A percentile compares a stretch with the other conserved stretches of the same genome.
These are phyloP conservation scores for Drosophila ironensis DNA, from an alignment of 1,140 invertebrate genomes.

Conservation along the genomic window DNA sequence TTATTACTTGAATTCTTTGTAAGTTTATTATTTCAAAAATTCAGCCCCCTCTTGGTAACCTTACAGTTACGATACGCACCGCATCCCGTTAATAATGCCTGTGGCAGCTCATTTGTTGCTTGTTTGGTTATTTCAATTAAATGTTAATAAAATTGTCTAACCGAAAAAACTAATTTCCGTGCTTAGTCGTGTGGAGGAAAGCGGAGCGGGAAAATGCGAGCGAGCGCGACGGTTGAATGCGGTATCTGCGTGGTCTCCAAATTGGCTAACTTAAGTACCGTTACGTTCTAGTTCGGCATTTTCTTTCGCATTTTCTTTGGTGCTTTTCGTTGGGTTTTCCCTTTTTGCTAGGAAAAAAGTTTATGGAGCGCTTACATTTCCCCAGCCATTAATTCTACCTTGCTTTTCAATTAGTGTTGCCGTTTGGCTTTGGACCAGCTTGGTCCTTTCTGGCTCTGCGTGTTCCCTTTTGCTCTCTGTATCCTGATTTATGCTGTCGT, in stretches of 20 bases:
- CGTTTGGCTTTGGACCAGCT: slow-evolving; percentile 26
- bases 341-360: slow-evolving; percentile 21
- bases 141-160: slow-evolving; percentile 74
- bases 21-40: too few species aligned
- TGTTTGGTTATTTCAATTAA: slow-evolving; percentile 70
- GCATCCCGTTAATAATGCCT: slow-evolving; percentile 2
- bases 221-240: background rate
- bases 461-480: background rate
- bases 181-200: slow-evolving; percentile 31
- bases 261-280: slow-evolving; percentile 79
- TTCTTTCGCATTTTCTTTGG: slow-evolving; percentile 37
- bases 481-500: slow-evolving; percentile 69
- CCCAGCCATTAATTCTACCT: slow-evolving; percentile 74
- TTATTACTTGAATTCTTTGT: too few species aligned
- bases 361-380: slow-evolving; percentile 58
- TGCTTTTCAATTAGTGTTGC: slow-evolving; percentile 76
- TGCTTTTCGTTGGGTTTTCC: slow-evolving; percentile 16
- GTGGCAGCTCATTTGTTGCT: slow-evolving; percentile 53
- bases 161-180: slow-evolving; percentile 61
- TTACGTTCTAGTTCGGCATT: slow-evolving; percentile 66
- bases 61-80: slow-evolving; percentile 1
- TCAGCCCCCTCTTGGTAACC: too few species aligned
- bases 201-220: background rate
- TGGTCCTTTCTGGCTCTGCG: slow-evolving; percentile 46
- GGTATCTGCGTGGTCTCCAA: slow-evolving; percentile 53